Base-by-base conservation (phyloP, 2,113 vertebrate genomes). In the Bathybates hornii region DNA sequence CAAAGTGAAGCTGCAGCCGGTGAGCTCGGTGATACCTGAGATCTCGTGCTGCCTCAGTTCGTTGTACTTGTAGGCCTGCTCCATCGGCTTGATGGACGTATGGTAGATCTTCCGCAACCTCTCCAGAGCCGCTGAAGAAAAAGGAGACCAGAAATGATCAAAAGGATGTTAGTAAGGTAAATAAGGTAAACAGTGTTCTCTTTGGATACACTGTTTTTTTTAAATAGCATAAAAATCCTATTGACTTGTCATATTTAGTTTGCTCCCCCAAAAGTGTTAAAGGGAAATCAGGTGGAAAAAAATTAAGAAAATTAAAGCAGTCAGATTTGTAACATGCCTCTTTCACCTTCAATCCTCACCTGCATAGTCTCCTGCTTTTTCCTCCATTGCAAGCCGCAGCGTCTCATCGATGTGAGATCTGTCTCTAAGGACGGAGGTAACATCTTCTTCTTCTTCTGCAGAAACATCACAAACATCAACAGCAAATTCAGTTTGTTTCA, bases 31-130 rank as follows among this genome's bases (percentile, higher is more conserved):
- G 34, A 11, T 97, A 99, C 98, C 98, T 97, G 98, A 98, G 95
- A 99, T 98, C 95, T 99, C 99, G 0, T 99, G 98, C 94, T 99
- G 98, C 90, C 99, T 97, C 91, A 99, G 97, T 93, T 99, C 98
- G 0, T 98, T 99, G 97, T 99, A 99, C 93, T 97, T 99, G 95
- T 99, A 99, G 81, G 98, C 98, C 94, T 99, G 97, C 85, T 99
- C 99, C 97, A 99, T 95, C 34, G 99, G 99, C 93, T 97, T 98
- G 96, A 99, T 99, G 93, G 98, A 97, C 0, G 97, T 93, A 87
- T 99, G 98, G 94, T 99, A 99, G 94, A 99, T 98, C 95, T 98
- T 98, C 73, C 97, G 96, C 87, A 99, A 96, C 86, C 96, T 96
- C 96, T 99, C 97, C 36, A 99, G 83, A 21, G 97, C 97, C 87